Percentiles rank a stretch among this genome's conserved stretches.
phyloP scores from a whole-genome alignment of 1,140 invertebrate species.

The Carposina sasakii region DNA sequence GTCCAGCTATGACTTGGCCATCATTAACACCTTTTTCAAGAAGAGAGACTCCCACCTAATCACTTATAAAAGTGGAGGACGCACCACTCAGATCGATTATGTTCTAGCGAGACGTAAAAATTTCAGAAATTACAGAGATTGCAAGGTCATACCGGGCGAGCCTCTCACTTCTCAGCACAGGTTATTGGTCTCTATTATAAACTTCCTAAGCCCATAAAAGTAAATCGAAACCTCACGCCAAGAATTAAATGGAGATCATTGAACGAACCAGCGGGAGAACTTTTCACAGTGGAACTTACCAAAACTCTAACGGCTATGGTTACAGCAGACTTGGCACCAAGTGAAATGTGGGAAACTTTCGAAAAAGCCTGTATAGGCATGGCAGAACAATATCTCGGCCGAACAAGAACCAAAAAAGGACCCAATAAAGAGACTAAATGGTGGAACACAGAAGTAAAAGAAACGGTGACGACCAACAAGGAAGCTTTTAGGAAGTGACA shows the following conservation, averaged over 20 bases:
- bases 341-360: constrained; percentile 7
- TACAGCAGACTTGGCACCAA: neutral
- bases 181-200: constrained; percentile 5
- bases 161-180: constrained; percentile 19
- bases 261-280: neutral
- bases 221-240: neutral
- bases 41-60: neutral
- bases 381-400: constrained; percentile 1
- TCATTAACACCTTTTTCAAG: constrained; percentile 3
- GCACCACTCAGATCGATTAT: constrained; percentile 12
- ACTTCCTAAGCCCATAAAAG: constrained; percentile 9
- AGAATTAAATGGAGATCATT: constrained; percentile 16
- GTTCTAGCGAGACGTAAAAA: neutral
- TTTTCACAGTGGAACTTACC: neutral
- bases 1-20: constrained; percentile 10
- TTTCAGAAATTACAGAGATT: constrained; percentile 10
- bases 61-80: constrained; percentile 5
- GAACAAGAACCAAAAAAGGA: neutral
- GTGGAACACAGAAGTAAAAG: constrained; percentile 11
- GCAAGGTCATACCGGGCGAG: constrained; percentile 23
- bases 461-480: constrained; percentile 2
- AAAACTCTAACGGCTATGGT: neutral
- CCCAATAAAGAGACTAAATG: constrained; percentile 10
- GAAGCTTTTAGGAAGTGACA: constrained; percentile 1
- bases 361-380: neutral